Evolutionary conservation across 2,113 vertebrate species (phyloP).

Genomic region (Stictonetta naevosa): DNA sequence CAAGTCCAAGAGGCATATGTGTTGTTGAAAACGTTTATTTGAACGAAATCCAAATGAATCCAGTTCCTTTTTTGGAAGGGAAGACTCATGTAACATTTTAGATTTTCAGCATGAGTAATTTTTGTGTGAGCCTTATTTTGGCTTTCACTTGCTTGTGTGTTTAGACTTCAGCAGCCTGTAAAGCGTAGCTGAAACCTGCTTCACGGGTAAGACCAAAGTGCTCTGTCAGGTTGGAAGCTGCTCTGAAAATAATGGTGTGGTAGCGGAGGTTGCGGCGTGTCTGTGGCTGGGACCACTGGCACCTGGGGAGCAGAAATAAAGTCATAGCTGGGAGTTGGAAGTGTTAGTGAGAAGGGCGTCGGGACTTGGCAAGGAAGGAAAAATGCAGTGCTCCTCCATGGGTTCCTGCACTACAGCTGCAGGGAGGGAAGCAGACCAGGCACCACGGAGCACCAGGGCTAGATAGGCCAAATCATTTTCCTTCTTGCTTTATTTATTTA

Average conservation of each 20-base stretch:
- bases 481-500: neutral
- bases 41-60: neutral
- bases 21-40: slow-evolving; percentile 26
- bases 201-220: neutral
- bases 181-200: neutral
- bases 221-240: neutral
- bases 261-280: neutral
- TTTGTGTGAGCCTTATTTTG: slow-evolving; percentile 36
- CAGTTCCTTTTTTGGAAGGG: slow-evolving; percentile 7
- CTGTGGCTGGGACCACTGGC: neutral
- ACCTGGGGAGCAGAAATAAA: neutral
- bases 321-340: neutral
- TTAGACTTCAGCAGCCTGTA: neutral
- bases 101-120: slow-evolving; percentile 41
- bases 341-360: neutral
- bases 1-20: neutral
- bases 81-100: slow-evolving; percentile 20
- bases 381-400: neutral
- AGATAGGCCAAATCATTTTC: neutral
- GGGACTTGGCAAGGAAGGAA: neutral
- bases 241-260: neutral
- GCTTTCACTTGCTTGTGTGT: neutral
- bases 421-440: neutral
- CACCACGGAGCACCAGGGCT: too few species aligned
- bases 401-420: neutral